A percentile compares a stretch with the other conserved stretches of the same genome.
Evolutionary conservation across 1,140 invertebrate genomes (phyloP).

Genomic region (Dendroctonus ponderosae): DNA sequence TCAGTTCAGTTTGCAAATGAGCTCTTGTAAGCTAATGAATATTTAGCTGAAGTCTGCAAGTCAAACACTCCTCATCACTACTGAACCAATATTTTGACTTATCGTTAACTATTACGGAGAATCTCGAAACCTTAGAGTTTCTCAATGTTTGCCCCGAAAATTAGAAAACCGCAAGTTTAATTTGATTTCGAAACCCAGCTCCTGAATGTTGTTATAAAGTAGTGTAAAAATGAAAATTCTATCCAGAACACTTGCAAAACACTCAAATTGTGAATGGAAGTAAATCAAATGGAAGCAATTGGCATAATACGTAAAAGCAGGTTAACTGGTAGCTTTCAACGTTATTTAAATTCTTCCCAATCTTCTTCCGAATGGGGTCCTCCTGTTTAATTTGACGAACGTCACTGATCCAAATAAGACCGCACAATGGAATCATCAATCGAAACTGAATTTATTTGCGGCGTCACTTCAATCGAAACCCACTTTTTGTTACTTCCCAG

Average conservation of each 20-base stretch:
- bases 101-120: constrained; percentile 11
- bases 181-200: no score
- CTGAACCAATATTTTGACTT: constrained; percentile 20
- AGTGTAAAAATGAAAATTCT: no score
- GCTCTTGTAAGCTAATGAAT: constrained; percentile 16
- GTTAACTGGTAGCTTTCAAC: no score
- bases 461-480: constrained; percentile 15
- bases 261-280: no score
- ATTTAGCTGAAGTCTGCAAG: constrained; percentile 20
- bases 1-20: constrained; percentile 19
- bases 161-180: no score
- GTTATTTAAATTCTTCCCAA: no score
- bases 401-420: not conserved
- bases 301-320: no score
- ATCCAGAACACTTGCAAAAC: no score
- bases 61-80: constrained; percentile 12
- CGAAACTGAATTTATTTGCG: constrained; percentile 19
- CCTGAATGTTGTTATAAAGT: no score
- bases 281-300: no score
- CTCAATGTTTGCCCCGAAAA: no score
- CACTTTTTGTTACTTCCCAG: constrained; percentile 21
- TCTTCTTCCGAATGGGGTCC: no score
- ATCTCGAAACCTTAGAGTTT: not conserved
- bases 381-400: not conserved
- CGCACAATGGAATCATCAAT: constrained; percentile 14